Evolutionary conservation across 2,113 vertebrate species (phyloP).

Genomic region (Panurus biarmicus): DNA sequence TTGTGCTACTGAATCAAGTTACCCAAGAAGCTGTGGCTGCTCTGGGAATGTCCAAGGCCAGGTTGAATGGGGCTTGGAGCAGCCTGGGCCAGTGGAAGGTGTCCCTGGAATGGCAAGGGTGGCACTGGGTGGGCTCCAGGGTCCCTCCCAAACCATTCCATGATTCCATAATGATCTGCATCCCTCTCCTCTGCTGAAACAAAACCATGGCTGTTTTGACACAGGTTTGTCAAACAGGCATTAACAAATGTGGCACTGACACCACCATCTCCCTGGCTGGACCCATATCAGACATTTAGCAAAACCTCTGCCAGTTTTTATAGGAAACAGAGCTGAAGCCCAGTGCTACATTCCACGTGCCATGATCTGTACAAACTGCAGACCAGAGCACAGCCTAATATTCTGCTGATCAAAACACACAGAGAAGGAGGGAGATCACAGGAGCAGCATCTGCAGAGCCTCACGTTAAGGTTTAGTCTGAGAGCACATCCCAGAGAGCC

Average conservation of each 20-base stretch:
- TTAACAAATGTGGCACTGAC: not conserved
- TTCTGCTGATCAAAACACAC: not conserved
- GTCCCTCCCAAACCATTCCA: not conserved
- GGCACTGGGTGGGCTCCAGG: not conserved
- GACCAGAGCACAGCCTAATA: rapidly evolving
- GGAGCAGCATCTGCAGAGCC: not conserved
- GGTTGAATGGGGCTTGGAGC: not conserved
- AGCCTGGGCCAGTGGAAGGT: not conserved
- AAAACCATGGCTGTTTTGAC: not conserved
- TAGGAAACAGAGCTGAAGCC: rapidly evolving
- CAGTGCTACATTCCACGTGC: rapidly evolving
- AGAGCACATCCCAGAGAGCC: not conserved
- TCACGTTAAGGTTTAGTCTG: rapidly evolving
- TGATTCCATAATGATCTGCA: not conserved
- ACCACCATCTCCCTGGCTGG: not conserved
- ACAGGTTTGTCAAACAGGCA: not conserved
- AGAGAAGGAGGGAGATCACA: not conserved
- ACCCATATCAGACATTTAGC: rapidly evolving
- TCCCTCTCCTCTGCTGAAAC: not conserved
- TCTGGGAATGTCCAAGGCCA: not conserved
- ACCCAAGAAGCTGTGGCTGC: not conserved
- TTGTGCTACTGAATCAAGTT: not conserved
- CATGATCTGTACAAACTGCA: rapidly evolving
- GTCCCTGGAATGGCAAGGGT: not conserved
- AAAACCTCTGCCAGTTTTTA: not conserved